Percentiles rank a stretch among this genome's conserved stretches.
These are phyloP conservation scores for Trichogramma pretiosum DNA, from an alignment of 1,140 invertebrate species.

Conservation along the genomic window DNA sequence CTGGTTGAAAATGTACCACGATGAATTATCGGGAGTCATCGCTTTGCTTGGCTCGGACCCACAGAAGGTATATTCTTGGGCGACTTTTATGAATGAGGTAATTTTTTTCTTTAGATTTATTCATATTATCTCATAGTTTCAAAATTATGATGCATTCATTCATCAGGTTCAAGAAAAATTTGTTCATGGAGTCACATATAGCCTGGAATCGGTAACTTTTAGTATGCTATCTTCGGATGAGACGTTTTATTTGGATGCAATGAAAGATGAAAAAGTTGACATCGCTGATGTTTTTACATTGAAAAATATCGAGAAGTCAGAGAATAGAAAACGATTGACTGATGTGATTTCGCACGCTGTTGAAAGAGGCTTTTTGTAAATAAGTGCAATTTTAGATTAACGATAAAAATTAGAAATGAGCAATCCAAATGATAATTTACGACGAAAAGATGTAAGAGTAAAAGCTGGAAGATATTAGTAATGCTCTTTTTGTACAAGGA, in stretches of 20 bases:
- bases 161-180: constrained; percentile 51
- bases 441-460: too few relatives aligned
- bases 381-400: too few relatives aligned
- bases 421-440: too few relatives aligned
- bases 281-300: constrained; percentile 34
- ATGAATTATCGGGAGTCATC: constrained; percentile 48
- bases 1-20: constrained; percentile 50
- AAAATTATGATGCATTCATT: too few relatives aligned
- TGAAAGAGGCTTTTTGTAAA: constrained; percentile 47
- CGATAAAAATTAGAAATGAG: too few relatives aligned
- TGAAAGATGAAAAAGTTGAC: constrained; percentile 38
- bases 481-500: too few relatives aligned
- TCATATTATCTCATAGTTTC: too few relatives aligned
- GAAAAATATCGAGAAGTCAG: constrained; percentile 26
- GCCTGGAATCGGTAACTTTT: constrained; percentile 55
- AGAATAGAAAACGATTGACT: constrained; percentile 41
- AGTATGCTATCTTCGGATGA: constrained; percentile 51
- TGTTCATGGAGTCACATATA: constrained; percentile 52
- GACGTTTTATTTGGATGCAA: constrained; percentile 52
- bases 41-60: constrained; percentile 52
- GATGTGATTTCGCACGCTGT: constrained; percentile 55
- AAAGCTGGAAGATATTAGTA: too few relatives aligned
- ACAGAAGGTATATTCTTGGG: constrained; percentile 49
- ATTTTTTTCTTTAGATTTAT: too few relatives aligned
- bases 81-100: constrained; percentile 38